Evolutionary conservation across 2,888 invertebrate species (phyloP), one percentile per base, ranked within the genome.

Genomic region (Melinopterus prodromus): DNA sequence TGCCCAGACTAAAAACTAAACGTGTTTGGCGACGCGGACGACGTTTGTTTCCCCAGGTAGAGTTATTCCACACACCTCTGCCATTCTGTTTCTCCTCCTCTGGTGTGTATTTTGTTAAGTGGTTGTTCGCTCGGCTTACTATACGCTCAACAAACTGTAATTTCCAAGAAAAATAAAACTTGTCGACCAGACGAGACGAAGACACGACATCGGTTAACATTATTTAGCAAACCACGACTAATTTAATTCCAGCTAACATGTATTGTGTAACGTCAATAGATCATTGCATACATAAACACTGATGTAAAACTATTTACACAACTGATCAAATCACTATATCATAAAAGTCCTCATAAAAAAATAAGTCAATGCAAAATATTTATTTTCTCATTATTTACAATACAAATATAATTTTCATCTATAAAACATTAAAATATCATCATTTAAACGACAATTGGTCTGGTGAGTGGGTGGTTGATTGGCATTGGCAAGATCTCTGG

Each of bases 21-120:
- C 74, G 74, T 37, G 36, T 53, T 35, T 35, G 36, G 74, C 74
- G 37, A 74, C 74, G 35, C 9, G 36, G n/a, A 37, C 37, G 36
- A 36, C 74, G 35, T 35, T 74, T 74, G 35, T 74, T 35, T 37
- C 74, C 74, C 35, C 74, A 74, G 74, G 74, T 74, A 74, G 37
- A n/a, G 37, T 74, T 74, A 74, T 74, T 74, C 74, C 36, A 74
- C 74, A 74, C 74, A 74, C 74, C 74, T 74, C 36, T 26, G 6
- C 35, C 74, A 36, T 74, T 74, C 35, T 37, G 36, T 74, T 74
- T 74, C 74, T n/a, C 53, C 12, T 53, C 53, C 5, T 53, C 53
- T 53, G 12, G 53, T 53, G 53, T 53, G 53, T 53, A 53, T 53
- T 53, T 53, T 53, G 53, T 53, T 53, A 53, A 53, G 53, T 53